phyloP scores from a whole-genome alignment of 2,113 vertebrate genomes.

The Menidia beryllina region DNA sequence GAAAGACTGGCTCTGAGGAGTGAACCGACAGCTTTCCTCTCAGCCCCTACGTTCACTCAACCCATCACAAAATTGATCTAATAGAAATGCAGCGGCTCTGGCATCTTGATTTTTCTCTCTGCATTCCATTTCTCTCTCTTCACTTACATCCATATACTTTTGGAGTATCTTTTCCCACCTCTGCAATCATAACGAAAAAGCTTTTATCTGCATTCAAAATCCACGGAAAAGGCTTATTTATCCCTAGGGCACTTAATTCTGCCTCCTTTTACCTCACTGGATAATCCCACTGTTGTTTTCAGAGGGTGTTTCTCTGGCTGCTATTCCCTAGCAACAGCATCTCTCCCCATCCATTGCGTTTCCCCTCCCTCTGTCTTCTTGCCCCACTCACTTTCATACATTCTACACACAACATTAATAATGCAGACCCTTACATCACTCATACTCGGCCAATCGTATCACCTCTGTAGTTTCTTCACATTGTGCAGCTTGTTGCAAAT shows the following conservation, averaged over 20 bases:
- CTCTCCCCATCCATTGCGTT: constrained; percentile 44
- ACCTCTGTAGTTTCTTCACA: constrained; percentile 8
- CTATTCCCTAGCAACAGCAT: constrained; percentile 82
- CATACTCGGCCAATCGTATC: constrained; percentile 52
- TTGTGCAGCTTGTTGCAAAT: not conserved
- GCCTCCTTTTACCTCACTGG: constrained; percentile 35
- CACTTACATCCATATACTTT: constrained; percentile 25
- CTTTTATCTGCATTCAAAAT: constrained; percentile 31
- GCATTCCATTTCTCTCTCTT: not conserved
- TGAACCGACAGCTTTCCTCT: constrained; percentile 49
- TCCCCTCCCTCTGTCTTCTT: constrained; percentile 40
- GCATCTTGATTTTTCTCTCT: constrained; percentile 46
- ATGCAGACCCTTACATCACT: constrained; percentile 52
- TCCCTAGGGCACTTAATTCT: constrained; percentile 19
- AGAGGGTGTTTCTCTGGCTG: constrained; percentile 52
- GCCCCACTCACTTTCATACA: constrained; percentile 24
- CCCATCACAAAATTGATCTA: constrained; percentile 63
- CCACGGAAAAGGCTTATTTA: constrained; percentile 22
- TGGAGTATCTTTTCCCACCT: constrained; percentile 15
- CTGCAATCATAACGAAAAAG: constrained; percentile 19
- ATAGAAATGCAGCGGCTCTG: constrained; percentile 63
- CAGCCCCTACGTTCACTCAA: constrained; percentile 38
- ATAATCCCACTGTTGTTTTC: constrained; percentile 56
- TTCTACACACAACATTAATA: constrained; percentile 36
- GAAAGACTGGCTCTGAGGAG: constrained; percentile 63